Base-by-base conservation (phyloP, 2,888 invertebrate species). In the Leptothorax acervorum region DNA sequence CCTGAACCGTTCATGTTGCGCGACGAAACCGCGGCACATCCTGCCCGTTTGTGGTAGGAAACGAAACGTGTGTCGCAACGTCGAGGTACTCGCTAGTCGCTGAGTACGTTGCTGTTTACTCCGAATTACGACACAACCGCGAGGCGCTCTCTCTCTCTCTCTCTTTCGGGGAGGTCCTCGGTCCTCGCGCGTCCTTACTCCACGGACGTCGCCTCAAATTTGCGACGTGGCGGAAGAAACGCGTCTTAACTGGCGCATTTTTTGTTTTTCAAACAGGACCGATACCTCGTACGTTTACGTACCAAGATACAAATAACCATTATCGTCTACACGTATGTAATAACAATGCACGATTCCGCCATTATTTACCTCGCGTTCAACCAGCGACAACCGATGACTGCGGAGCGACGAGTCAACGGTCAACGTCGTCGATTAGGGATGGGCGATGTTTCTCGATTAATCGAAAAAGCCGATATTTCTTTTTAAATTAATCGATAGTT, bases 321-420 rank as follows among this genome's bases (percentile, higher is more conserved):
- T 87, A 88, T 71, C 83, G 82, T 88, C 87, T 91, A 84, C 88
- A 88, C 88, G 89, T 88, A 88, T 88, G 89, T 88, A 90, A 92
- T 91, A 92, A 92, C 91, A 92, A 91, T 89, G 28, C 70, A 90
- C 90, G 79, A 85, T 86, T 92, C 91, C 87, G 92, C 92, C 92
- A 93, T 93, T 93, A 87, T 85, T 86, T 83, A 73, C 79, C 78
- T 53, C 75, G 60, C 57, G 39, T 73, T 81, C 60, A 42, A 39
- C 12, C 55, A 79, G 23, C 31, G 55, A 31, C 55, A 23, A 23
- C 23, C 23, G 23, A 23, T 23, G 15, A n/a, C 45, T 45, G n/a
- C n/a, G 51, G 51, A n/a, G 18, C 2, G 51, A n/a, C 23, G 23
- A 45, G 23, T 23, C 23, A 23, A 23, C 23, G 23, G 23, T 23